Base-by-base conservation (phyloP, 2,113 vertebrate species). In the Dipodomys stephensi region DNA sequence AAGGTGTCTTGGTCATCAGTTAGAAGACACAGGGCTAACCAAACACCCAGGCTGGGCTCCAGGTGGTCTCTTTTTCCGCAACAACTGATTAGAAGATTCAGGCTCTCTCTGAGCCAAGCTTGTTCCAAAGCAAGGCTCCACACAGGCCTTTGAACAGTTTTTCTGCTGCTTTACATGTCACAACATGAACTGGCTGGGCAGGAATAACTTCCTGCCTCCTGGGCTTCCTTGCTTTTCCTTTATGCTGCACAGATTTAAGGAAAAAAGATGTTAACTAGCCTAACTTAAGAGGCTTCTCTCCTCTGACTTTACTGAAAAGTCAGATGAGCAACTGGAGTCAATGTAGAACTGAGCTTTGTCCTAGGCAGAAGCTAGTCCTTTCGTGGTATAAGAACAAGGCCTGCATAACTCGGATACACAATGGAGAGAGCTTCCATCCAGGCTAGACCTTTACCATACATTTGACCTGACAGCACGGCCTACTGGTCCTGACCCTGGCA, bases 131-230 rank as follows among this genome's bases (percentile, higher is more conserved):
- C 4, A 35, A 85, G 39, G 60, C 76, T 94, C 76, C 53, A 72
- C 23, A 23, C 25, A 87, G 92, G 62, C 35, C 85, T 93, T 60
- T 84, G 85, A 88, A 90, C 27, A 67, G 82, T 86, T 80, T 90
- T 65, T 30, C 87, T 71, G 79, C 67, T n/a, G 39, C 18, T 87
- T 20, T 72, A 19, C 95, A 0, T 39, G 97, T 76, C 80, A 23
- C 39, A 67, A 83, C 96, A 88, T 3, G 97, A 96, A 89, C 93
- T 27, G 68, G 96, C 85, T 30, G 18, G 62, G 95, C 96, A 73
- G 90, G 96, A 95, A 96, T 69, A n/a, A 76, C 78, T 92, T 88
- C 73, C 93, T 94, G 82, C 90, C 94, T 91, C 67, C 74, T 49
- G 28, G 96, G 79, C 62, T 90, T 85, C 68, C 76, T 81, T 78